Evolutionary conservation across 2,797 vertebrate species (phyloP).

Genomic region (Diceros bicornis): DNA sequence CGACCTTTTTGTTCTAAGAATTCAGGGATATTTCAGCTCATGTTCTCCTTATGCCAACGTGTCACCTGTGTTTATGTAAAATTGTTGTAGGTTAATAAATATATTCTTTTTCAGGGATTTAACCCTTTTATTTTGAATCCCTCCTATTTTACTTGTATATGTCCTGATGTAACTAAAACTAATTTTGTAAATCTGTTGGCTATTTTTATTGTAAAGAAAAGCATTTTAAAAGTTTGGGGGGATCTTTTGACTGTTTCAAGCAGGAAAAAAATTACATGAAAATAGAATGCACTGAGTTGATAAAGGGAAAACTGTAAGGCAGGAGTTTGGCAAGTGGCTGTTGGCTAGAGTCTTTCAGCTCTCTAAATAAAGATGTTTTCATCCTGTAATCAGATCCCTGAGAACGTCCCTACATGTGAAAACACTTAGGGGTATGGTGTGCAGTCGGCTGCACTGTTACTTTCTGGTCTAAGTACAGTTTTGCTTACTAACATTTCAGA

Average conservation of each 20-base stretch:
- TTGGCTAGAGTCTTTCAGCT: conserved; percentile 85
- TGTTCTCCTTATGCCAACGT: conserved; percentile 93
- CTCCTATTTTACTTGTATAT: conserved; percentile 91
- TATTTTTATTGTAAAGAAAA: conserved; percentile 91
- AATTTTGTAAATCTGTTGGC: conserved; percentile 91
- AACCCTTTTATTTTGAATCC: conserved; percentile 91
- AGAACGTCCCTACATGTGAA: conserved; percentile 80
- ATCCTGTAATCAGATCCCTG: conserved; percentile 80
- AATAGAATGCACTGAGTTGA: conserved; percentile 97
- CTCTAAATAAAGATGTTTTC: conserved; percentile 86
- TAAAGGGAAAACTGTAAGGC: conserved; percentile 95
- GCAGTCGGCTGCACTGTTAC: conserved; percentile 86
- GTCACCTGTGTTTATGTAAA: conserved; percentile 91
- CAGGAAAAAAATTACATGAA: conserved; percentile 90
- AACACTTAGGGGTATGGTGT: conserved; percentile 80
- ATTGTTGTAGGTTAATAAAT: conserved; percentile 90
- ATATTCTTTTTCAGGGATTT: conserved; percentile 93
- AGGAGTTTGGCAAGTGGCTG: conserved; percentile 89
- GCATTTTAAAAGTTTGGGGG: conserved; percentile 89
- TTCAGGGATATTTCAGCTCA: conserved; percentile 98
- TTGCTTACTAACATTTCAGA: conserved; percentile 82
- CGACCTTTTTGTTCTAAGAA: conserved; percentile 93
- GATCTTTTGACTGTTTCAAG: conserved; percentile 90
- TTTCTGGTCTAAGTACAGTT: conserved; percentile 77
- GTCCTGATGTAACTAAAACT: conserved; percentile 90